A percentile compares a stretch with the other conserved stretches of the same genome.
phyloP scores from a whole-genome alignment of 2,113 vertebrate species.

The Alectura lathami region DNA sequence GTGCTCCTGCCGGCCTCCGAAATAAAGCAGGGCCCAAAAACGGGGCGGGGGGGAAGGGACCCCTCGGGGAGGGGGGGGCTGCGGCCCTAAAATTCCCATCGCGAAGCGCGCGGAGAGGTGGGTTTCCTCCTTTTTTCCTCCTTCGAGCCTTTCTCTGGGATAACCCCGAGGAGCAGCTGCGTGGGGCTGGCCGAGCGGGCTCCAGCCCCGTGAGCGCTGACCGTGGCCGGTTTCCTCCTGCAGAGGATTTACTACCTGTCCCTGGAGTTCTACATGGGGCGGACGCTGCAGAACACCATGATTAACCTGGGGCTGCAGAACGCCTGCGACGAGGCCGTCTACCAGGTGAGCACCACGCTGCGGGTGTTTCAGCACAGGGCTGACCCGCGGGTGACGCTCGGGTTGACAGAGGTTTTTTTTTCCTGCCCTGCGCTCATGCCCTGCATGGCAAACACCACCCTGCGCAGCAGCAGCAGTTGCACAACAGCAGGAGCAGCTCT shows the following conservation, averaged over 20 bases:
- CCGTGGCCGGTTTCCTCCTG: not conserved
- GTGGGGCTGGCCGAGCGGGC: not conserved
- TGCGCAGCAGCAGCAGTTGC: not conserved
- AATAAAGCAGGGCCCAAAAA: not conserved
- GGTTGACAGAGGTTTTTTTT: not conserved
- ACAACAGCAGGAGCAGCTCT: not conserved
- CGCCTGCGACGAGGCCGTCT: constrained; percentile 93
- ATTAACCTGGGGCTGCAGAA: constrained; percentile 96
- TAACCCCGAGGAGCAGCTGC: fast-evolving
- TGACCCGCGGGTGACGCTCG: not conserved
- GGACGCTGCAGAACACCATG: constrained; percentile 96
- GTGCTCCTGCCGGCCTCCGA: too few species aligned
- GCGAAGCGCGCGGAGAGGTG: not conserved
- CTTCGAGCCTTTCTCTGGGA: not conserved
- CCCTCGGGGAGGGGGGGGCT: not conserved
- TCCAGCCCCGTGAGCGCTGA: not conserved
- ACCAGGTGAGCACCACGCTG: constrained; percentile 81
- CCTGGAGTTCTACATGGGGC: constrained; percentile 97
- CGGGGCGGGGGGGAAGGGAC: not conserved
- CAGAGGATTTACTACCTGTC: constrained; percentile 97
- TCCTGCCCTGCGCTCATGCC: not conserved
- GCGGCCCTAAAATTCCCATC: not conserved
- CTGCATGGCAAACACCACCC: fast-evolving
- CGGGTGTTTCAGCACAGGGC: too few species aligned
- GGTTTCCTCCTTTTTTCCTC: not conserved